Percentiles rank a stretch among this genome's conserved stretches.
Conservation (phyloP, 2,113 vertebrate species). For the Python bivittatus region DNA sequence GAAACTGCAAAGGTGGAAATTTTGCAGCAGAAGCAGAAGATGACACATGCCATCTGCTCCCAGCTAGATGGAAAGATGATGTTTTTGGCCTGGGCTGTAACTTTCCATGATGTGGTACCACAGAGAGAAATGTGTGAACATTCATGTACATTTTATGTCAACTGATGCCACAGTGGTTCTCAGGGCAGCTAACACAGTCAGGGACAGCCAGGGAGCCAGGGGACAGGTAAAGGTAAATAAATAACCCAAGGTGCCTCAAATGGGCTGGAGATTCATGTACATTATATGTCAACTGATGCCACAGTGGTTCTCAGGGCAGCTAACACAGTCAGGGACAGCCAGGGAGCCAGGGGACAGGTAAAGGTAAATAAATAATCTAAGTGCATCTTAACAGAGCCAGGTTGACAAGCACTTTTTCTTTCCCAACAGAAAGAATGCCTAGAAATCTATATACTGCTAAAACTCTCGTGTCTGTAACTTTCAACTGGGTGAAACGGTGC, state of each 20-base stretch:
- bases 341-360: neutral
- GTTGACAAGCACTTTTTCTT: neutral
- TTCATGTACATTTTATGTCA: neutral
- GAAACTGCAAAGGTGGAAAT: neutral
- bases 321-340: conserved; percentile 18
- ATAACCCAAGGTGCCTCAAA: too few relatives aligned
- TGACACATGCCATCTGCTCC: neutral
- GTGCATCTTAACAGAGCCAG: neutral
- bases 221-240: too few relatives aligned
- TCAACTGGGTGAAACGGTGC: too few relatives aligned
- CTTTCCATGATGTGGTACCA: neutral
- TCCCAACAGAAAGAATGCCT: neutral
- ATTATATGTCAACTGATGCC: neutral
- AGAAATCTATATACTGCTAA: too few relatives aligned
- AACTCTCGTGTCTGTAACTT: too few relatives aligned
- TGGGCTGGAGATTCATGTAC: neutral
- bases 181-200: neutral
- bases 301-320: rapidly evolving
- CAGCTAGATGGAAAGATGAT: neutral
- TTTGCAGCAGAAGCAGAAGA: neutral
- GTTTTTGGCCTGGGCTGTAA: neutral
- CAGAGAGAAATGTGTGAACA: neutral
- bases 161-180: neutral
- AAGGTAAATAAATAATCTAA: neutral
- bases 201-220: neutral